Percentiles rank a stretch among this genome's conserved stretches.
These are phyloP conservation scores for Clunio marinus DNA, from an alignment of 2,888 invertebrate genomes.

Conservation along the genomic window DNA sequence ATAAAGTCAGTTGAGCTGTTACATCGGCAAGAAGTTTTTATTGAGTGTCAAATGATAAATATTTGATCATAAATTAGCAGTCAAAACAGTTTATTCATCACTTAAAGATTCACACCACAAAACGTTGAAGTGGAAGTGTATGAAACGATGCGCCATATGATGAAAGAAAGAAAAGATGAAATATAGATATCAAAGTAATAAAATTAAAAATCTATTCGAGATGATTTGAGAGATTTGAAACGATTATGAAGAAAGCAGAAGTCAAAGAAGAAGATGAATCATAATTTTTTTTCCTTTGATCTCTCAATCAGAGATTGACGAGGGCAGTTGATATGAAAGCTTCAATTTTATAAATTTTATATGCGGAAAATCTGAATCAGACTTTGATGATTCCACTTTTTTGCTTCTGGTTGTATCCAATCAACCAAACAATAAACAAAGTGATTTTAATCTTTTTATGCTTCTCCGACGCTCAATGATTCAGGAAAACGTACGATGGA, in stretches of 20 bases:
- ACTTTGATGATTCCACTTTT: conserved; percentile 28
- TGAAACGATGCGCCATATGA: background rate
- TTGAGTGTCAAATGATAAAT: conserved; percentile 34
- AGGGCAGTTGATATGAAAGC: conserved; percentile 23
- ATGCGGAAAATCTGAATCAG: conserved; percentile 31
- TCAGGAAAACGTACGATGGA: background rate
- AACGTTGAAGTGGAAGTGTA: conserved; percentile 14
- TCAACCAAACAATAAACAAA: conserved; percentile 37
- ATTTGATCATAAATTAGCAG: conserved; percentile 33
- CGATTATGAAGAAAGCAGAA: background rate
- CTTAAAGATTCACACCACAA: background rate
- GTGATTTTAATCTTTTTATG: conserved; percentile 27
- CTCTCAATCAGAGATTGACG: conserved; percentile 5
- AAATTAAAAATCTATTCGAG: conserved; percentile 26
- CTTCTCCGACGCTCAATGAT: conserved; percentile 8
- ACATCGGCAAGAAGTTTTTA: conserved; percentile 3
- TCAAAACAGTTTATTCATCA: conserved; percentile 21
- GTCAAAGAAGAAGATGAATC: conserved; percentile 27
- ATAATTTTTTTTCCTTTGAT: conserved; percentile 32
- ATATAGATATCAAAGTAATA: background rate
- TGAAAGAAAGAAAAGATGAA: conserved; percentile 20
- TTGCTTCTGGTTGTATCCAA: conserved; percentile 36
- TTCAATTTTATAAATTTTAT: background rate
- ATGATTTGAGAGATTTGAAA: conserved; percentile 13
- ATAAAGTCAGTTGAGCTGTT: conserved; percentile 15